Percentiles rank a stretch among this genome's conserved stretches.
Evolutionary conservation across 2,888 invertebrate species (phyloP).

Genomic region (Agrochola litura): DNA sequence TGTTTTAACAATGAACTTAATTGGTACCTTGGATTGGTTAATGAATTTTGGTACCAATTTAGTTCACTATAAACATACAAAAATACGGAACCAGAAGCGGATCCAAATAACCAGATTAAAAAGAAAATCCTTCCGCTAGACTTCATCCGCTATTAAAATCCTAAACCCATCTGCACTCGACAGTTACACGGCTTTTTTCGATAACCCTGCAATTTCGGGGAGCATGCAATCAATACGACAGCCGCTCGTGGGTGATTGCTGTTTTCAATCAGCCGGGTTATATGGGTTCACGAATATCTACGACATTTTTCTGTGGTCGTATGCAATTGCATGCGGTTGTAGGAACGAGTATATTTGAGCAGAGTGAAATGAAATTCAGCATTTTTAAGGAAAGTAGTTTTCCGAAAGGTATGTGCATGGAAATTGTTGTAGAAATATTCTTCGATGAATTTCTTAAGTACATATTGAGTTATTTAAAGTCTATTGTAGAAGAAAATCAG

Average conservation of each 20-base stretch:
- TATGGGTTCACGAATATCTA: conserved; percentile 57
- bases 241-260: conserved; percentile 72
- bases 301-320: conserved; percentile 65
- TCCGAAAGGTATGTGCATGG: background rate
- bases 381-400: conserved; percentile 44
- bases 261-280: conserved; percentile 75
- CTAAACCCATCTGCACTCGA: conserved; percentile 59
- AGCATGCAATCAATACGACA: conserved; percentile 73
- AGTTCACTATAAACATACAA: background rate
- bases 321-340: conserved; percentile 56
- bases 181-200: conserved; percentile 68
- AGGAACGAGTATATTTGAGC: conserved; percentile 41
- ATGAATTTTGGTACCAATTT: background rate
- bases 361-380: conserved; percentile 45
- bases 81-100: background rate
- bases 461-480: no score
- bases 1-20: background rate
- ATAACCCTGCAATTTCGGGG: conserved; percentile 66
- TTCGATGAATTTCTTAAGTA: background rate
- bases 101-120: conserved; percentile 21
- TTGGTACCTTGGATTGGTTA: background rate
- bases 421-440: conserved; percentile 14
- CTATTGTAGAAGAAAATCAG: background rate
- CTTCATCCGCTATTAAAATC: conserved; percentile 55
- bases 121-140: conserved; percentile 42